Base-by-base conservation (phyloP, 1,140 invertebrate species). In the Ylistrum balloti region DNA sequence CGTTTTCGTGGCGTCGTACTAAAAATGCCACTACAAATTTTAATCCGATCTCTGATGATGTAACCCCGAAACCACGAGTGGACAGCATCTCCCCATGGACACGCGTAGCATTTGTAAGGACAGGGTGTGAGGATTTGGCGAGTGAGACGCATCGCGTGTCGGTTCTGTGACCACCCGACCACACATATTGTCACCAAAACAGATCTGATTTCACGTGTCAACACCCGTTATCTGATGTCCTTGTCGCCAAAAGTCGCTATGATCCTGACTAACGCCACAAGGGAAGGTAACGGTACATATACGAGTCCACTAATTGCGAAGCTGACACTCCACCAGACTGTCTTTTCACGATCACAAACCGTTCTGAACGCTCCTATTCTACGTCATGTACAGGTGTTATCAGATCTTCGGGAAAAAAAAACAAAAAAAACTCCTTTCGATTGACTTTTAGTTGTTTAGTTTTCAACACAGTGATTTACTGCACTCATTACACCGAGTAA, bases 161-260 rank as follows among this genome's bases (percentile, higher is more conserved):
- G 56, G n/a, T 74, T 9, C 56, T n/a, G 56, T 74, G 56, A n/a
- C 56, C n/a, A 74, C 22, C 56, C 56, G 56, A 74, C 56, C 56
- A 74, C 56, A 74, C 56, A 74, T 28, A 74, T 28, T 74, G 56
- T 28, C 56, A 74, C 56, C 22, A 74, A 17, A 9, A 17, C 56
- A 28, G n/a, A n/a, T 28, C 56, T 74, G 56, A 74, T n/a, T 28
- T 28, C n/a, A n/a, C 17, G 56, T 74, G 56, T 74, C 56, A 74
- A 74, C 56, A n/a, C 56, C 22, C 56, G 22, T 74, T 74, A 74
- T 74, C 56, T 74, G 56, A 74, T 74, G 56, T 74, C 56, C 56
- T 74, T 74, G 56, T n/a, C 56, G 22, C 22, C 17, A 5, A 17
- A 13, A 28, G 22, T 1, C 5, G 56, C 56, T 74, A 20, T 48